Percentiles rank a stretch among this genome's conserved stretches.
phyloP scores from a whole-genome alignment of 2,888 invertebrate genomes.

The Julus scanicus region DNA sequence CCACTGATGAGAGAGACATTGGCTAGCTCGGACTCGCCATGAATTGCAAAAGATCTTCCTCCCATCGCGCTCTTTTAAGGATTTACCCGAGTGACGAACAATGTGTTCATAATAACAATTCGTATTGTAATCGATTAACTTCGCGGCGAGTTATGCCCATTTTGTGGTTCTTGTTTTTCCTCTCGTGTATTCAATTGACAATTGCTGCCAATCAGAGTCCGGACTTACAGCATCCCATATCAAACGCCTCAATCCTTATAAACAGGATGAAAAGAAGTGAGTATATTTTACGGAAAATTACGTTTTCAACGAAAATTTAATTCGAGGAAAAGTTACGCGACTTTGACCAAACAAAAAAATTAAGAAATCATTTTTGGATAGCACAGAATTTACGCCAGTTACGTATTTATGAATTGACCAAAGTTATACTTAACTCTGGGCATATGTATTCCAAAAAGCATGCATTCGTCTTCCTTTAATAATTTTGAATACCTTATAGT shows the following conservation, averaged over 20 bases:
- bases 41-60: background rate
- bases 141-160: background rate
- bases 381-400: too few relatives aligned
- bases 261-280: slow-evolving; percentile 27
- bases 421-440: too few relatives aligned
- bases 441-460: too few relatives aligned
- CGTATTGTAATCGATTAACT: background rate
- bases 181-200: background rate
- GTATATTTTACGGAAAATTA: background rate
- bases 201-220: background rate
- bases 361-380: too few relatives aligned
- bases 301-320: background rate
- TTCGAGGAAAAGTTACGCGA: too few relatives aligned
- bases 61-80: background rate
- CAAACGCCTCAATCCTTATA: background rate
- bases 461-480: too few relatives aligned
- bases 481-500: too few relatives aligned
- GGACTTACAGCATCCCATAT: background rate
- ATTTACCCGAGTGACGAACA: background rate
- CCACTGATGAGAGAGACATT: background rate
- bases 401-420: too few relatives aligned
- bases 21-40: background rate
- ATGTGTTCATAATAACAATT: background rate
- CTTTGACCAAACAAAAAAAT: too few relatives aligned
- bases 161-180: background rate